Evolutionary conservation across 2,113 vertebrate genomes (phyloP).

Genomic region (Gymnocephalus cernua): DNA sequence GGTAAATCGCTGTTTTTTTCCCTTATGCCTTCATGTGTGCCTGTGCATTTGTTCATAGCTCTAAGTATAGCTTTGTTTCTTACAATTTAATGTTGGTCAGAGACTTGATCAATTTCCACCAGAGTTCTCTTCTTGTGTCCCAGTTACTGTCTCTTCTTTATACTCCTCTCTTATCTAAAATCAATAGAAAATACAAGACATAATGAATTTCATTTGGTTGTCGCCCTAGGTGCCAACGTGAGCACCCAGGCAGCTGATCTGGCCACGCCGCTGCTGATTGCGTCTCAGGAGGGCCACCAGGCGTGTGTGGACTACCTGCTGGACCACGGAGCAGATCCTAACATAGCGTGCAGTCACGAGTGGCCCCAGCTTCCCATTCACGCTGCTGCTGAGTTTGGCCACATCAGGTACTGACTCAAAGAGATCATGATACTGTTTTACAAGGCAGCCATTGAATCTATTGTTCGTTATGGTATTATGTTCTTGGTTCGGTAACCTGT

Average conservation of each 20-base stretch:
- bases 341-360: constrained; percentile 89
- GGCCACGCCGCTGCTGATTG: constrained; percentile 93
- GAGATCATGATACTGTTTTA: no score
- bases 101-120: neutral
- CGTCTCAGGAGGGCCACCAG: constrained; percentile 93
- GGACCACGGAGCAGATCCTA: constrained; percentile 87
- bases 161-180: neutral
- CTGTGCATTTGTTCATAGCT: neutral
- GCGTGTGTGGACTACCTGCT: constrained; percentile 89
- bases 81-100: neutral
- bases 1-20: constrained; percentile 68
- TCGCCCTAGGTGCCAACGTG: constrained; percentile 86
- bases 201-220: neutral
- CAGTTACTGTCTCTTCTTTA: neutral
- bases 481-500: no score
- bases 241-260: constrained; percentile 91
- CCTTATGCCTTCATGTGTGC: neutral
- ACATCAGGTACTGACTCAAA: constrained; percentile 85
- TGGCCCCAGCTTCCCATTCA: constrained; percentile 93
- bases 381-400: constrained; percentile 92
- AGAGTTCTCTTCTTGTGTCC: neutral
- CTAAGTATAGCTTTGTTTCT: neutral
- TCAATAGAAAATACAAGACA: neutral
- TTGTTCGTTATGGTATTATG: no score
- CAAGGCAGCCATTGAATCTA: no score